A percentile compares a stretch with the other conserved stretches of the same genome.
Conservation (phyloP, 2,113 vertebrate genomes). For the Centropus bengalensis region DNA sequence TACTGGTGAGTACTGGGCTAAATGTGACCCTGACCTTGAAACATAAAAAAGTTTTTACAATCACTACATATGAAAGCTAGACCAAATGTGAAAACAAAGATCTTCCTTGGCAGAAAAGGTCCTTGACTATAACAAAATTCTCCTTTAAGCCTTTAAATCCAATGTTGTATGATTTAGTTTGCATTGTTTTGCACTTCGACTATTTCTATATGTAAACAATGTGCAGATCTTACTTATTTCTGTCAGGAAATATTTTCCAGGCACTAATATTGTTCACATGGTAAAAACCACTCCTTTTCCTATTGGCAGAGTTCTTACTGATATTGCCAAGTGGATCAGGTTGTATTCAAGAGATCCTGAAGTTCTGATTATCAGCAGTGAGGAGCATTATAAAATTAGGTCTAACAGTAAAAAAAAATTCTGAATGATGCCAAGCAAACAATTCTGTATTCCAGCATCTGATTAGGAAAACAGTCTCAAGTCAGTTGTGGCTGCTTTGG, state of each 20-base stretch:
- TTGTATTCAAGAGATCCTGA: not conserved
- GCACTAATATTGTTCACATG: not conserved
- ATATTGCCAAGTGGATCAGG: not conserved
- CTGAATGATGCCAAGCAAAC: not conserved
- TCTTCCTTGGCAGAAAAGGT: not conserved
- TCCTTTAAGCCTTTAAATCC: not conserved
- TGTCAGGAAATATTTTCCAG: slow-evolving; percentile 16
- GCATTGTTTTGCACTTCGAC: not conserved
- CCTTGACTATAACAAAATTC: not conserved
- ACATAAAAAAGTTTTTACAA: not conserved
- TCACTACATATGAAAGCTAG: not conserved
- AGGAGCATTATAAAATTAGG: not conserved
- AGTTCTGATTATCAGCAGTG: not conserved
- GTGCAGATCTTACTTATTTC: not conserved
- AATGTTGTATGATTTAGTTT: not conserved
- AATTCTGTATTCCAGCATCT: not conserved
- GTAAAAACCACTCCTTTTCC: not conserved
- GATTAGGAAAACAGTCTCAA: not conserved
- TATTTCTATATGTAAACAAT: not conserved
- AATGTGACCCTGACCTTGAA: not conserved
- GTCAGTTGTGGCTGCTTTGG: not conserved
- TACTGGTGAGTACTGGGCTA: not conserved
- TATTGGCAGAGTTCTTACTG: not conserved
- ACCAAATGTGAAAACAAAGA: not conserved
- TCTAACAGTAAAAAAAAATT: not conserved